Evolutionary conservation across 2,113 vertebrate species (phyloP), one percentile per base, ranked within the genome.

Genomic region (Emydura subglobosa): DNA sequence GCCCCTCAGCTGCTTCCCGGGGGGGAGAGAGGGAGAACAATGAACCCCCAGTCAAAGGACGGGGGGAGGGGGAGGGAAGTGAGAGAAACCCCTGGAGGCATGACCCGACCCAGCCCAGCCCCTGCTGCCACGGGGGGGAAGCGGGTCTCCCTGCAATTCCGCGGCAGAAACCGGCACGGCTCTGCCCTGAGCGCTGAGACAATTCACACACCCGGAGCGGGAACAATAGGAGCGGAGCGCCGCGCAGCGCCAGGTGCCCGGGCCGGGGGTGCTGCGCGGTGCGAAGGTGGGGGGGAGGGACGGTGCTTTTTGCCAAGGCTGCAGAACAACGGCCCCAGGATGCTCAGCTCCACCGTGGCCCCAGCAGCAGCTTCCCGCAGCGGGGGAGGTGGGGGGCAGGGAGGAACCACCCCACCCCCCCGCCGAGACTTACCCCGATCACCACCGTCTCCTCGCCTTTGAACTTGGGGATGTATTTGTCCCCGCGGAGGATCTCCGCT

Each of bases 361-460:
- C 39, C 47, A 5, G 47, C 47, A 47, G 47, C 47, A 8, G 47
- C 39, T 39, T 39, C 39, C 39, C 39, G 92, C 44, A 72, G 55
- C n/a, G 50, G 86, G 34, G 44, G 1, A 16, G 34, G 74, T 44
- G 51, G 3, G 54, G 39, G 39, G 39, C 39, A 39, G 39, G 39
- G 39, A 39, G 39, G 39, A 39, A 39, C 39, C 39, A 39, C 39
- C 39, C 39, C 39, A 8, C 47, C 25, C n/a, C 51, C 44, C 25
- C 31, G 6, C 54, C 8, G 31, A 19, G 74, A 98, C 98, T 99
- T 97, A 99, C 99, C 99, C 99, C 97, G 82, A 99, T 94, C 65
- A 99, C 98, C 94, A 99, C 98, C 14, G 99, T 99, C 96, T 99
- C 99, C 2, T 99, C 99, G 93, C 99, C 99, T 97, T 98, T 99